Evolutionary conservation across 2,888 invertebrate genomes (phyloP), one percentile per base, ranked within the genome.

Genomic region (Pristionchus maxplancki): DNA sequence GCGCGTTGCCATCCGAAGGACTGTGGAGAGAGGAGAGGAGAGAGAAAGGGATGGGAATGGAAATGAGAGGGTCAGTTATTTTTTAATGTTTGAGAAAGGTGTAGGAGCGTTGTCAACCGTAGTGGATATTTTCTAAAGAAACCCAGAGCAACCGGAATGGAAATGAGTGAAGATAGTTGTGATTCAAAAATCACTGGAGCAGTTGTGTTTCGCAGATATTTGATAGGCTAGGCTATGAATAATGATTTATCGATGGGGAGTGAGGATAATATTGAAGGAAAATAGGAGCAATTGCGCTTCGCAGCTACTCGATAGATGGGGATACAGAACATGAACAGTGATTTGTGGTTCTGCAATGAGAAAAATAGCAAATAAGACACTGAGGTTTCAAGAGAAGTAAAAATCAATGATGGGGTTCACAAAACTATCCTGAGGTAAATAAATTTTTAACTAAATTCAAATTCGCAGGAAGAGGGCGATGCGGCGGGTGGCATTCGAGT

Each of bases 1-100:
- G n/a, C 78, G 88, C 3, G 81, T 81, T 44, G 62, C 58, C 34
- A 62, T 81, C 31, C 71, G 87, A 78, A 31, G 88, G 44, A 53
- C 44, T 20, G 44, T 78, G 17, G 62, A 81, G 53, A 53, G 62
- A n/a, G n/a, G n/a, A 50, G 53, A 71, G 6, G 40, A 40, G 20
- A 71, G 50, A 17, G 34, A 50, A 9, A 24, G 37, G 11, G 40
- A 44, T 34, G 53, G 53, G n/a, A 85, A 64, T 17, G 40, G 53
- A 34, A 83, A 85, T n/a, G 85, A 64, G 48, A 37, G 64, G 40
- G 85, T 85, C 31, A 40, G 85, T n/a, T 2, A 20, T 50, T 50
- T 15, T 3, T 20, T 8, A 50, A 4, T 50, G 15, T 48, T 48
- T 9, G 44, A 48, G 74, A 74, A 0, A 20, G 40, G 6, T 31